These are phyloP conservation scores for Zalophus californianus DNA, from an alignment of 2,797 vertebrate species.

Conservation along the genomic window DNA sequence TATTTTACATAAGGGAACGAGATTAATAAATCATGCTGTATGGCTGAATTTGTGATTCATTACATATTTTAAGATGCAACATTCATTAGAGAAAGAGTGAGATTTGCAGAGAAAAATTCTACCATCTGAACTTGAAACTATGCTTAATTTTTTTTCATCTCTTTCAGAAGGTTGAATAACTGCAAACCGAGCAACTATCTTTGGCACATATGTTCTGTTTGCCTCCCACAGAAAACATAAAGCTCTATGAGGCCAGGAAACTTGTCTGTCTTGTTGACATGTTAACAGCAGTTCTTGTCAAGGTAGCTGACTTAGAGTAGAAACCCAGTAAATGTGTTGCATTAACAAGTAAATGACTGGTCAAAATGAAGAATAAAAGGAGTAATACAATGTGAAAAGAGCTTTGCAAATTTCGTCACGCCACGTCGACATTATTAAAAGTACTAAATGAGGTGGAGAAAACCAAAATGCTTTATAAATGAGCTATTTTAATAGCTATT, in stretches of 20 bases:
- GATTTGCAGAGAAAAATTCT: not conserved
- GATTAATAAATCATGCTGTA: not conserved
- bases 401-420: not conserved
- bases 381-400: not conserved
- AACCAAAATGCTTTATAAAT: not conserved
- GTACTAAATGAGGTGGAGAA: not conserved
- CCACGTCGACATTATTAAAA: not conserved
- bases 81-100: not conserved
- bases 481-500: not conserved
- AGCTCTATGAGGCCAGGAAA: not conserved
- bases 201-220: not conserved
- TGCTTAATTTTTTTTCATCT: not conserved
- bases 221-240: not conserved
- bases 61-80: not conserved
- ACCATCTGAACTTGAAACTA: not conserved
- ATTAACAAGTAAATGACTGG: not conserved
- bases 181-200: not conserved
- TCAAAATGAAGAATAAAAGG: not conserved
- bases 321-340: not conserved
- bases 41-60: not conserved
- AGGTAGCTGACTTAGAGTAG: not conserved
- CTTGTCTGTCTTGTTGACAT: not conserved
- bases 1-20: not conserved
- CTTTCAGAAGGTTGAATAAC: not conserved
- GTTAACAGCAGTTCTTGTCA: not conserved